Evolutionary conservation across 2,797 vertebrate species (phyloP).

Genomic region (Pangasius mekongensis): DNA sequence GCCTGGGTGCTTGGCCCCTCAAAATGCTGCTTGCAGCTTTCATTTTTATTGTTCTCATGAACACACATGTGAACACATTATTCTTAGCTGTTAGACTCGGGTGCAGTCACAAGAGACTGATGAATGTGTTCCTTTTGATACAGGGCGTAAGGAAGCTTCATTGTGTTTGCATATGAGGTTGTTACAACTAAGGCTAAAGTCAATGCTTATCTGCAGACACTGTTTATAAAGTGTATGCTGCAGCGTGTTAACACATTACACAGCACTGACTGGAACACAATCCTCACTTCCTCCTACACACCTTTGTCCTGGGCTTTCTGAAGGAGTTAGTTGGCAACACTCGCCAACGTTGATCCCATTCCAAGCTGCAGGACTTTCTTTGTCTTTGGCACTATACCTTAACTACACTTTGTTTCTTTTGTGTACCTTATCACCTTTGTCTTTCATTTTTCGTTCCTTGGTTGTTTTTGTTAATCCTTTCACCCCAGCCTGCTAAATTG

Average conservation of each 20-base stretch:
- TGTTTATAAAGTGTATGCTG: background rate
- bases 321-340: background rate
- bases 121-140: background rate
- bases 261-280: background rate
- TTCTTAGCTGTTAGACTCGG: background rate
- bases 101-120: no score
- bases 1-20: no score
- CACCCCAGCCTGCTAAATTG: background rate
- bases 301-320: conserved; percentile 25
- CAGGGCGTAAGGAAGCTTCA: conserved; percentile 13
- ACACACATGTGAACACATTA: background rate
- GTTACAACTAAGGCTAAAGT: conserved; percentile 57
- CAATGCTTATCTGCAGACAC: conserved; percentile 13
- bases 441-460: background rate
- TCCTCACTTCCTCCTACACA: conserved; percentile 5
- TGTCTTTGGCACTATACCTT: background rate
- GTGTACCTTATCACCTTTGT: background rate
- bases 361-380: background rate
- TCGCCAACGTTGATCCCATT: background rate
- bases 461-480: background rate
- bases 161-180: background rate
- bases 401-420: background rate
- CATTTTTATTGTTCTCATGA: background rate
- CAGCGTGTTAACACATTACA: conserved; percentile 2
- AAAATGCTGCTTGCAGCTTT: no score